phyloP scores from a whole-genome alignment of 2,797 vertebrate genomes.

The Diceros bicornis region DNA sequence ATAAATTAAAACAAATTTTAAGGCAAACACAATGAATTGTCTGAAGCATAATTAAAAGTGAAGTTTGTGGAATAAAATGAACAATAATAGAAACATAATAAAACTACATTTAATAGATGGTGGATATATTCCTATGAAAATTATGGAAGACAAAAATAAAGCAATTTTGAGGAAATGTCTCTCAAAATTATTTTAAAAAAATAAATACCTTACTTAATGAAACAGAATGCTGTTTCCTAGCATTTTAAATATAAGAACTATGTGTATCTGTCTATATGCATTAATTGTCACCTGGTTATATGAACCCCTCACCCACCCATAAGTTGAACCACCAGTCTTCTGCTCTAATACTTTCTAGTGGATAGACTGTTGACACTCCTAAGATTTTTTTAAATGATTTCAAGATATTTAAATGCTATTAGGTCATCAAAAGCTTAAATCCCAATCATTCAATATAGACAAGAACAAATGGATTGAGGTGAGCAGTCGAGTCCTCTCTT shows the following conservation, averaged over 20 bases:
- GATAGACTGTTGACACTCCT: not conserved
- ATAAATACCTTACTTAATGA: slow-evolving; percentile 30
- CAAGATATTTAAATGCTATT: slow-evolving; percentile 41
- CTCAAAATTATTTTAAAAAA: slow-evolving; percentile 68
- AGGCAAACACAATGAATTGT: slow-evolving; percentile 60
- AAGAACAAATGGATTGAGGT: not conserved
- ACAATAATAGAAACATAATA: slow-evolving; percentile 58
- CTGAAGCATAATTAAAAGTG: slow-evolving; percentile 73
- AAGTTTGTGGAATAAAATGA: slow-evolving; percentile 67
- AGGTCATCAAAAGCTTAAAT: slow-evolving; percentile 32
- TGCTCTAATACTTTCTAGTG: not conserved
- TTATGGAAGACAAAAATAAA: slow-evolving; percentile 66
- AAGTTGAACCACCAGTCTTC: not conserved
- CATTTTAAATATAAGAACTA: not conserved
- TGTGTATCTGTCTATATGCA: not conserved
- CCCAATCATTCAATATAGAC: not conserved
- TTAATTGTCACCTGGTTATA: not conserved
- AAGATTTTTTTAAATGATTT: not conserved
- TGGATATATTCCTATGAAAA: slow-evolving; percentile 38
- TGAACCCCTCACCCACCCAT: not conserved
- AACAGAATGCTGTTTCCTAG: slow-evolving; percentile 22
- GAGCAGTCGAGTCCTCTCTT: not conserved
- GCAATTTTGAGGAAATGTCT: slow-evolving; percentile 56
- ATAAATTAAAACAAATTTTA: slow-evolving; percentile 69
- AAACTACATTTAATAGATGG: slow-evolving; percentile 67